phyloP scores from a whole-genome alignment of 2,888 invertebrate species.

The Polydrusus tereticollis region DNA sequence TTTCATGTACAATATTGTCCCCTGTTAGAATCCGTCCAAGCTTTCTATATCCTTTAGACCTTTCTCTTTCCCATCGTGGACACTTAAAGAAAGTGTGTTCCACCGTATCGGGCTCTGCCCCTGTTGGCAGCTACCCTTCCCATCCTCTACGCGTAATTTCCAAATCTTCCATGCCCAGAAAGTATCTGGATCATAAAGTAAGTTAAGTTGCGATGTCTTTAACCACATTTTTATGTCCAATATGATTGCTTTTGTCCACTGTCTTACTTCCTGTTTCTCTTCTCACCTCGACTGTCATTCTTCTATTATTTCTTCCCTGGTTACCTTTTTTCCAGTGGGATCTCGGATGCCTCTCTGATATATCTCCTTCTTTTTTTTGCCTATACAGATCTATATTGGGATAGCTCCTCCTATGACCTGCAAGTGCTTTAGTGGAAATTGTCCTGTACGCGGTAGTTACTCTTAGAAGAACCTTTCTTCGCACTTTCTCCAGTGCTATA shows the following conservation, averaged over 20 bases:
- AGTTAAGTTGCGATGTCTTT: not conserved
- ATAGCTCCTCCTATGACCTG: not conserved
- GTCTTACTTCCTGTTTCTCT: not conserved
- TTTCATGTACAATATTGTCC: too few relatives aligned
- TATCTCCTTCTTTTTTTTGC: slow-evolving; percentile 29
- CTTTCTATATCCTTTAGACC: too few relatives aligned
- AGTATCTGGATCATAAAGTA: not conserved
- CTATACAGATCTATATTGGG: slow-evolving; percentile 41
- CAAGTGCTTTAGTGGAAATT: slow-evolving; percentile 19
- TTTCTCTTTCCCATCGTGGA: too few relatives aligned
- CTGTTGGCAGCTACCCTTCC: too few relatives aligned
- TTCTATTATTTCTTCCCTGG: not conserved
- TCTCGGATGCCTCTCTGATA: not conserved
- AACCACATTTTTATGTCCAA: not conserved
- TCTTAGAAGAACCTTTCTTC: slow-evolving; percentile 27
- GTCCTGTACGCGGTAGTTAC: slow-evolving; percentile 40
- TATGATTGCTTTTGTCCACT: not conserved
- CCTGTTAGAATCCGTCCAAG: too few relatives aligned
- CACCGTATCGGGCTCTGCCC: too few relatives aligned
- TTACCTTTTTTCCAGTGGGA: not conserved
- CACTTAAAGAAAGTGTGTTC: too few relatives aligned
- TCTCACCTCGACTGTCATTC: not conserved
- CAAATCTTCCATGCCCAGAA: not conserved
- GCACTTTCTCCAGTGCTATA: slow-evolving; percentile 8
- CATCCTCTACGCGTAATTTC: too few relatives aligned